Evolutionary conservation across 2,888 invertebrate species (phyloP).

Genomic region (Erebia palarica): DNA sequence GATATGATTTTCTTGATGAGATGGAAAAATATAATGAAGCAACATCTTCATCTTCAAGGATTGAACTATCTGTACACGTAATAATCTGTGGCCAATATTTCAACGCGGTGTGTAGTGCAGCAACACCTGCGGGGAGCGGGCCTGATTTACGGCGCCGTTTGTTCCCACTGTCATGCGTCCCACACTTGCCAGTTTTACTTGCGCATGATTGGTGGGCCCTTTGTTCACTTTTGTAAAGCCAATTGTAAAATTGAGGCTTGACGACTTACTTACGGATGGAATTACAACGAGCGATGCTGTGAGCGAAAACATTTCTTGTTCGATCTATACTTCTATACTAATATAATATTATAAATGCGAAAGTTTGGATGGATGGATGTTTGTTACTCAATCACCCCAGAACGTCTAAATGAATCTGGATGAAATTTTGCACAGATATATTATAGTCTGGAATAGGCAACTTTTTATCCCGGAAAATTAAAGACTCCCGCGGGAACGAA

Average conservation of each 20-base stretch:
- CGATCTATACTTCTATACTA: no score
- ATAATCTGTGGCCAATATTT: conserved; percentile 47
- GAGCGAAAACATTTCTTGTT: background rate
- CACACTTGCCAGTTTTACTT: conserved; percentile 42
- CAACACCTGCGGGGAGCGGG: conserved; percentile 67
- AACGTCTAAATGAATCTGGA: no score
- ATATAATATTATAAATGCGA: no score
- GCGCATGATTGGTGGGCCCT: conserved; percentile 41
- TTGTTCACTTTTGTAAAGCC: conserved; percentile 37
- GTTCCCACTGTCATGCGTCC: conserved; percentile 48
- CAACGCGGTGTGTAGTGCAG: conserved; percentile 53
- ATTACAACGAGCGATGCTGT: background rate
- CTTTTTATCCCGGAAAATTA: no score
- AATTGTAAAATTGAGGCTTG: conserved; percentile 32
- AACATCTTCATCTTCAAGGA: no score
- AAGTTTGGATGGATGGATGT: no score
- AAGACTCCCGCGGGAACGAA: no score
- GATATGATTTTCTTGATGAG: no score
- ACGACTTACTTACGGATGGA: conserved; percentile 19
- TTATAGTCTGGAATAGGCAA: no score
- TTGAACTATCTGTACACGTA: background rate
- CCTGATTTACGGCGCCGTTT: conserved; percentile 69
- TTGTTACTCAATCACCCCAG: no score
- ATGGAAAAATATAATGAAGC: no score
- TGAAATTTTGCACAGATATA: no score